Evolutionary conservation across 1,140 invertebrate species (phyloP), one percentile per base, ranked within the genome.

Genomic region (Myzus persicae): DNA sequence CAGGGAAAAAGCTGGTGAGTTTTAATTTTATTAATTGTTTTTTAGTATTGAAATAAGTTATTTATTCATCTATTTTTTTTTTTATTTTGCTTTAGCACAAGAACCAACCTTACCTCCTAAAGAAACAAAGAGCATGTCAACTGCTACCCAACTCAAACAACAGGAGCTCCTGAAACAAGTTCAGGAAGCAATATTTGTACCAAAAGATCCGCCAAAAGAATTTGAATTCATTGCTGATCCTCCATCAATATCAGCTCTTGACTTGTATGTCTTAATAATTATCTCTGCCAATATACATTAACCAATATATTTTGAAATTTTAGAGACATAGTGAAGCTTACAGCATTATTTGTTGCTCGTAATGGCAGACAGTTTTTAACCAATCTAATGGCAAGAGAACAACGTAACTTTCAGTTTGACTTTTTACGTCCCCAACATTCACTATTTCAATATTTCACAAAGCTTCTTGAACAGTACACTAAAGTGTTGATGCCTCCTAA

Each of bases 211-310:
- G 1, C 99, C 99, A 6, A 95, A 97, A 88, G 98, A 99, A 94
- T 99, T 98, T 96, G 99, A 99, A 96, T 99, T 99, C 95, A 97
- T 99, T 84, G 98, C 98, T 46, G 99, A 99, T 96, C 99, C 99
- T 14, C 99, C 99, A 1, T 99, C 99, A 1, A 99, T 99, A 94
- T 99, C 99, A n/a, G 99, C 99, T 40, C 96, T 99, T 94, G 99
- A 99, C 96, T 96, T 93, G 94, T 93, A 76, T 94, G n/a, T 87
- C 76, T 90, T 93, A 93, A 89, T 89, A 67, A 87, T 93, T 51
- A 85, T 94, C 92, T 93, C 81, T 81, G 82, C 94, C 36, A 85
- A 51, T 46, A 82, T 40, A 94, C 84, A 54, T 93, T 59, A 1
- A 82, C 38, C 42, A 8, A 67, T 46, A 36, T 11, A 36, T 93